Evolutionary conservation across 1,140 invertebrate species (phyloP).

Genomic region (Brachionus rubens): DNA sequence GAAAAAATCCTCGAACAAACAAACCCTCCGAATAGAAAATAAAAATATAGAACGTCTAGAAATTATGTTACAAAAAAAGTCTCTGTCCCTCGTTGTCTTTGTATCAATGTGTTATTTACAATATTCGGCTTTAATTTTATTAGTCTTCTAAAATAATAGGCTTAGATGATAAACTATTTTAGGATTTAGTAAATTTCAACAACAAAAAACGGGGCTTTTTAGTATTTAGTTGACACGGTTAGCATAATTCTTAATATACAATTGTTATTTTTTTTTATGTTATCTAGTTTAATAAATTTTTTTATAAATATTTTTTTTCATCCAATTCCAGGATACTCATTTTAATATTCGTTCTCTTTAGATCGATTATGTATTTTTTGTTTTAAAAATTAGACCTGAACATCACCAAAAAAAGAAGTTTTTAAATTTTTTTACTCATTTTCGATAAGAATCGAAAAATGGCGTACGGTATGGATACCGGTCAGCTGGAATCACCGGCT

Average conservation of each 20-base stretch:
- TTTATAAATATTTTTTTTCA: too few relatives aligned
- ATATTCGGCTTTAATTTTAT: background rate
- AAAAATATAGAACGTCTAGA: slow-evolving; percentile 14
- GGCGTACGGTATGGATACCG: slow-evolving; percentile 44
- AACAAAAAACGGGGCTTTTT: slow-evolving; percentile 1
- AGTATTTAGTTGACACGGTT: background rate
- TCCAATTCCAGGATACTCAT: too few relatives aligned
- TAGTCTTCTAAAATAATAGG: background rate
- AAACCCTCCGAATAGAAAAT: background rate
- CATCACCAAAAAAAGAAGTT: too few relatives aligned
- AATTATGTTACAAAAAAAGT: slow-evolving; percentile 24
- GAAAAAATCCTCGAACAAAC: slow-evolving; percentile 9
- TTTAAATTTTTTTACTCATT: background rate
- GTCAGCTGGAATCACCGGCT: slow-evolving; percentile 48
- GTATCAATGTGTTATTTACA: slow-evolving; percentile 3
- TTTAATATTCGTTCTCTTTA: too few relatives aligned
- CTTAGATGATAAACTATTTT: background rate
- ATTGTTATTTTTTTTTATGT: too few relatives aligned
- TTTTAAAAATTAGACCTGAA: too few relatives aligned
- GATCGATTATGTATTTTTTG: too few relatives aligned
- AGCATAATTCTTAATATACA: too few relatives aligned
- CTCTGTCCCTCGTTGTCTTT: background rate
- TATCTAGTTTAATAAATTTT: too few relatives aligned
- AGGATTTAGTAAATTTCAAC: background rate
- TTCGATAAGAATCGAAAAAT: slow-evolving; percentile 37